Base-by-base conservation (phyloP, 2,797 vertebrate genomes). In the Manis crassicaudata region DNA sequence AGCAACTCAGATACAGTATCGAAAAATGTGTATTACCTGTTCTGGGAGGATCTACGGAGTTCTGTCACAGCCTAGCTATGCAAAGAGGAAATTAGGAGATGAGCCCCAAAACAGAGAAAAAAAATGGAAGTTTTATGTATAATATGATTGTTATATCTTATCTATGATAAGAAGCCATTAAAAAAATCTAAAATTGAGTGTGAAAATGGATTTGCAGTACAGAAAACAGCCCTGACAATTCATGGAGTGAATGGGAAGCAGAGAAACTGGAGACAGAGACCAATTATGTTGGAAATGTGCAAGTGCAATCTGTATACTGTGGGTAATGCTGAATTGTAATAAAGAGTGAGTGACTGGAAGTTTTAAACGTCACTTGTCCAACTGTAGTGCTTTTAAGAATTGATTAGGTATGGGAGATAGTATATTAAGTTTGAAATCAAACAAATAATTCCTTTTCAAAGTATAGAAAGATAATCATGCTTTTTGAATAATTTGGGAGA, bases 311-410 rank as follows among this genome's bases (percentile, higher is more conserved):
- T 56, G 17, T 11, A 92, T n/a, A 75, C 3, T 12, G 6, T 35
- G 10, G 7, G 6, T 14, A 58, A 27, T 16, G 35, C 1, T 5
- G 7, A 32, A 3, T n/a, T 37, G 0, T 37, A 35, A 20, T 56
- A 54, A 90, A 84, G 11, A 18, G 8, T 6, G 7, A 35, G 3
- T 54, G 32, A 37, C 72, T 12, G 16, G 29, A 83, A 18, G 0
- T 25, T 81, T 90, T 68, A 93, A 82, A 93, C 68, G 27, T 3
- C 20, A 43, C 3, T 32, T 56, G 8, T 29, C 16, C 50, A 72
- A 72, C 35, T 7, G 50, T 35, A n/a, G 4, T 58, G 32, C 7
- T 21, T 7, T 77, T 62, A 17, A 3, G 83, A 80, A 37, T 43
- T 65, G 27, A 73, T 43, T 83, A 52, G 18, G 7, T 23, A 25